A percentile compares a stretch with the other conserved stretches of the same genome.
Conservation (phyloP, 2,113 vertebrate genomes). For the Myrmophylax atrothorax region DNA sequence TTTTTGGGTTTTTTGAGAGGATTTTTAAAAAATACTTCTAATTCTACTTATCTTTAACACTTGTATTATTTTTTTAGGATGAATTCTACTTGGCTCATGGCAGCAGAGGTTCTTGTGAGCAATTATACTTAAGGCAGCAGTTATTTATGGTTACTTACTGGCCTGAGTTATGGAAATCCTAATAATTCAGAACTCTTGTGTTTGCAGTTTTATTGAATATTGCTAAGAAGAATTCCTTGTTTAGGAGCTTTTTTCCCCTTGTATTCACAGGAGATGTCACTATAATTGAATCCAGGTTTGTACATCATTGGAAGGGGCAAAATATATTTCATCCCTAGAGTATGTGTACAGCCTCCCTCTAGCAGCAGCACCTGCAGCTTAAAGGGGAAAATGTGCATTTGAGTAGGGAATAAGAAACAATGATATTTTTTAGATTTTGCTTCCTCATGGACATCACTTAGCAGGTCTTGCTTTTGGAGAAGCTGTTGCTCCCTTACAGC, state of each 20-base stretch:
- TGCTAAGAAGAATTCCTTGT: background rate
- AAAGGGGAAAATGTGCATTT: background rate
- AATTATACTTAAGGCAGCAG: background rate
- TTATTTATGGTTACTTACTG: background rate
- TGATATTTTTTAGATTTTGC: background rate
- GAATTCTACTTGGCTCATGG: background rate
- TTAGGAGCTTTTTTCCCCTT: background rate
- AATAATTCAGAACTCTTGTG: background rate
- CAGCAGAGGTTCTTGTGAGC: background rate
- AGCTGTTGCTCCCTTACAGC: background rate
- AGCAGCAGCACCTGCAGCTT: background rate
- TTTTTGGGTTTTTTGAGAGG: background rate
- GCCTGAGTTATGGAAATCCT: background rate
- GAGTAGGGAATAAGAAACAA: background rate
- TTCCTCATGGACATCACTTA: background rate
- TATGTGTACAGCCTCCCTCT: background rate
- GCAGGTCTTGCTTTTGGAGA: background rate
- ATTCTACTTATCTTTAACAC: background rate
- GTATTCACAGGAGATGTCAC: background rate
- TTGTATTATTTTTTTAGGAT: background rate
- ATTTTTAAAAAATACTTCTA: background rate
- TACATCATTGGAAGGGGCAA: background rate
- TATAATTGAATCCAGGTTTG: background rate
- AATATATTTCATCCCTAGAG: background rate
- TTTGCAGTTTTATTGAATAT: background rate